Conservation (phyloP, 2,113 vertebrate genomes). For the Notothenia rossii region DNA sequence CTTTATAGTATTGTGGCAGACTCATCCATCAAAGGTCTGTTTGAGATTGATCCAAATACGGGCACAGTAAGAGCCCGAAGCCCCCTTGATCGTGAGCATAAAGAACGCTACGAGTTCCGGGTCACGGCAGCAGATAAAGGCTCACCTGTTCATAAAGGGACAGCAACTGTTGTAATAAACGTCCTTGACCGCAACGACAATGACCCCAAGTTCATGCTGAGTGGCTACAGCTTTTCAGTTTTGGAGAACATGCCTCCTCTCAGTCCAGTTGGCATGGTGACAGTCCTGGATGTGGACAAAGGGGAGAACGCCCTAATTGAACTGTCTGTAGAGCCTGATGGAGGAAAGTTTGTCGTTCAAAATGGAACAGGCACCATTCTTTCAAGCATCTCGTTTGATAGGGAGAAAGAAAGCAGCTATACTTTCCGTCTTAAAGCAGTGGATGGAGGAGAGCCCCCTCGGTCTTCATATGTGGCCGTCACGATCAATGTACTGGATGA, state of each 20-base stretch:
- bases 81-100: conserved; percentile 93
- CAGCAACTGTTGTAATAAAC: conserved; percentile 93
- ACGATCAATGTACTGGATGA: conserved; percentile 98
- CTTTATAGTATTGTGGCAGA: conserved; percentile 92
- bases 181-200: conserved; percentile 98
- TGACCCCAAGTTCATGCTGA: conserved; percentile 98
- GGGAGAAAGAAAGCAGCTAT: conserved; percentile 97
- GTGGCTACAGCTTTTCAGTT: conserved; percentile 98
- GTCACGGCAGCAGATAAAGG: conserved; percentile 96
- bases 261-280: conserved; percentile 98
- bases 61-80: conserved; percentile 93
- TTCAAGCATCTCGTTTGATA: conserved; percentile 97
- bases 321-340: conserved; percentile 96
- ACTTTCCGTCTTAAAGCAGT: conserved; percentile 97
- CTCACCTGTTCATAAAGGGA: conserved; percentile 93
- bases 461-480: conserved; percentile 95
- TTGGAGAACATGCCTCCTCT: conserved; percentile 98
- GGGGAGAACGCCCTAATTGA: conserved; percentile 93
- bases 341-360: conserved; percentile 97
- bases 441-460: conserved; percentile 93
- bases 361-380: conserved; percentile 98
- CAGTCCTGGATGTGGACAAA: conserved; percentile 95
- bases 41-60: conserved; percentile 91
- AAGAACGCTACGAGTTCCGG: conserved; percentile 93
- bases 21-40: conserved; percentile 90